Percentiles rank a stretch among this genome's conserved stretches.
Conservation (phyloP, 2,797 vertebrate genomes). For the Decapterus maruadsi region DNA sequence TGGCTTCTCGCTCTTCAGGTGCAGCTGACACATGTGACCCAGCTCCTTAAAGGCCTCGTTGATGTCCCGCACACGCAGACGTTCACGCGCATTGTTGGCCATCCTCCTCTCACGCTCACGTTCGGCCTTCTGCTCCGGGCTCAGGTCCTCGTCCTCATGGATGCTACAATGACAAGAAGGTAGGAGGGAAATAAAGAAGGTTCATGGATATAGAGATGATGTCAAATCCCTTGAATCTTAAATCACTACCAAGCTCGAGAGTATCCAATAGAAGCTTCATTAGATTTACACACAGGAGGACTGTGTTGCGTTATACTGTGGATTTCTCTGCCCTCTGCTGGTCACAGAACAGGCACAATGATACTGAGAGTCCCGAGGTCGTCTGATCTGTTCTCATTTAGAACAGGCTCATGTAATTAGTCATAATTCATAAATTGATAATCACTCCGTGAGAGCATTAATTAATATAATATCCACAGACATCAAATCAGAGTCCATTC, state of each 20-base stretch:
- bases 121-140: constrained; percentile 96
- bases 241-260: neutral
- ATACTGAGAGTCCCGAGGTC: neutral
- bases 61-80: constrained; percentile 95
- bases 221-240: neutral
- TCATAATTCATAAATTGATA: neutral
- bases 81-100: constrained; percentile 96
- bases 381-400: neutral
- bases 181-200: neutral
- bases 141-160: constrained; percentile 96
- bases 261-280: neutral
- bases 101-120: constrained; percentile 94
- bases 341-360: constrained; percentile 32
- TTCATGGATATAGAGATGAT: neutral
- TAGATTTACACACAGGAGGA: neutral
- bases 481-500: neutral
- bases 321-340: constrained; percentile 76
- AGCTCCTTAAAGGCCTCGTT: constrained; percentile 98
- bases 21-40: constrained; percentile 96
- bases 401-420: neutral
- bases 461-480: neutral
- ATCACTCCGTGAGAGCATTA: neutral
- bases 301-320: constrained; percentile 25
- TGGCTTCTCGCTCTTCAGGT: constrained; percentile 97
- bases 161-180: constrained; percentile 83